Conservation (phyloP, 2,797 vertebrate genomes). For the Orestias chungarensis region DNA sequence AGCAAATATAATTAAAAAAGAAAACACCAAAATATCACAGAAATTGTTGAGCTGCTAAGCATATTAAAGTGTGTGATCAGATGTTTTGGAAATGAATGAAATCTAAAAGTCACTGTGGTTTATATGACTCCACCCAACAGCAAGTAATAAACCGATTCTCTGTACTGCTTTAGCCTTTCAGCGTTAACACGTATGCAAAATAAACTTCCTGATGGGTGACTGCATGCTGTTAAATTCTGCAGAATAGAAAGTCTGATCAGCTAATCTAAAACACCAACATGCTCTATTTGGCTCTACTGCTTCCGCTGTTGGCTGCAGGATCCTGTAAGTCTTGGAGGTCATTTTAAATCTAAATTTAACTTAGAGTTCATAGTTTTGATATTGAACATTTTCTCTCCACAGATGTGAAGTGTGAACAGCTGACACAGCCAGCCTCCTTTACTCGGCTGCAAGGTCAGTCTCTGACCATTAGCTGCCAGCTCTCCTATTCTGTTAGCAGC, state of each 20-base stretch:
- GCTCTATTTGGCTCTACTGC: background rate
- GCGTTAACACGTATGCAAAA: background rate
- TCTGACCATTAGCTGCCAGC: background rate
- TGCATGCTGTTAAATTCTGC: background rate
- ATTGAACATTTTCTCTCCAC: background rate
- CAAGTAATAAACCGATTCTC: background rate
- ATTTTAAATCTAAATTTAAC: no score
- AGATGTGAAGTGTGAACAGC: background rate
- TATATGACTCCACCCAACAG: no score
- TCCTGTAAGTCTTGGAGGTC: background rate
- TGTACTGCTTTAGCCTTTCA: background rate
- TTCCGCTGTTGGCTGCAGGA: background rate
- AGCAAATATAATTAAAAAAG: rapidly evolving
- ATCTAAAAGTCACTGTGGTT: no score
- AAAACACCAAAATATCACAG: background rate
- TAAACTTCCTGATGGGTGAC: background rate
- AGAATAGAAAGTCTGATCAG: background rate
- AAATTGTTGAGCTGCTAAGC: background rate
- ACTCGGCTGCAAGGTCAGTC: background rate
- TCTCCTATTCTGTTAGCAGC: background rate
- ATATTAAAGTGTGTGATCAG: no score
- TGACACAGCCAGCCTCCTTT: background rate
- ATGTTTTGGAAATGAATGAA: no score
- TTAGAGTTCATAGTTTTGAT: background rate
- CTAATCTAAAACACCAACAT: background rate